Percentiles rank a stretch among this genome's conserved stretches.
These are phyloP conservation scores for Andrena camellia DNA, from an alignment of 2,888 invertebrate genomes.

Conservation along the genomic window DNA sequence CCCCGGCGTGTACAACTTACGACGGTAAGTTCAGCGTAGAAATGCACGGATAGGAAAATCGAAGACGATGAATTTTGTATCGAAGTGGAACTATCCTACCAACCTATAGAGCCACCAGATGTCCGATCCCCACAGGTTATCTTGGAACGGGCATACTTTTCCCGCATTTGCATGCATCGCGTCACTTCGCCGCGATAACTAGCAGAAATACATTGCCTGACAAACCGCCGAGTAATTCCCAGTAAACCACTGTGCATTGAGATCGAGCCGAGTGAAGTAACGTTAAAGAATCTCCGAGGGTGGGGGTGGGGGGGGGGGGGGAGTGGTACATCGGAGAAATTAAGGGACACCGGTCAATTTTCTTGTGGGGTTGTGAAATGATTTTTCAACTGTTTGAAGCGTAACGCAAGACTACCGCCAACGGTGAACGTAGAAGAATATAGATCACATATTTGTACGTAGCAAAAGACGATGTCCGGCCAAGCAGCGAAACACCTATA, in stretches of 20 bases:
- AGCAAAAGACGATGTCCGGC: conserved; percentile 6
- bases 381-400: conserved; percentile 15
- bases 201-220: neutral
- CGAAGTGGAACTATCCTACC: conserved; percentile 76
- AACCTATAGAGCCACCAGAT: conserved; percentile 79
- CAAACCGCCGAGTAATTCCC: neutral
- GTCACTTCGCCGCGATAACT: neutral
- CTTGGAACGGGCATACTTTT: conserved; percentile 50
- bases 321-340: too few species aligned
- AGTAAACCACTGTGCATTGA: neutral
- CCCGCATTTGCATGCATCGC: conserved; percentile 15
- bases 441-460: neutral
- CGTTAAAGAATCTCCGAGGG: neutral
- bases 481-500: conserved; percentile 29
- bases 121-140: conserved; percentile 79
- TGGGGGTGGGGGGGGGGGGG: too few species aligned
- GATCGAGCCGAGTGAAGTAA: neutral
- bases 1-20: conserved; percentile 34
- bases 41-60: conserved; percentile 73
- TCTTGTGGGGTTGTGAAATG: neutral
- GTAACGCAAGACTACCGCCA: neutral
- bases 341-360: neutral
- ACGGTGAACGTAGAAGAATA: neutral
- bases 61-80: conserved; percentile 84
- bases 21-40: conserved; percentile 60